Evolutionary conservation across 2,888 invertebrate species (phyloP), one percentile per base, ranked within the genome.

Genomic region (Eulithis prunata): DNA sequence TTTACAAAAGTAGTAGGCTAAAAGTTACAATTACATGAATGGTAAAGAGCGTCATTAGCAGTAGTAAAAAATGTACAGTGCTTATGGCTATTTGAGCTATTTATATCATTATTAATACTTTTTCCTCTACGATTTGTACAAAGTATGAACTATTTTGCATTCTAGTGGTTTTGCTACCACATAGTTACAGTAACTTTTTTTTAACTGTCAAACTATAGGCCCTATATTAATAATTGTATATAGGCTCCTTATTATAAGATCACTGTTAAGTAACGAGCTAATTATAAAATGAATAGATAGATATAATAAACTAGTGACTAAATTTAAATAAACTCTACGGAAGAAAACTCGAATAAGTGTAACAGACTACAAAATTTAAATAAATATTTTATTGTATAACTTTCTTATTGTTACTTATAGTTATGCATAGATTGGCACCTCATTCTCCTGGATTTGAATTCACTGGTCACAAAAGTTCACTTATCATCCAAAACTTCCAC

Each of bases 401-500:
- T 47, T 57, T 57, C 12, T n/a, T 57, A 53, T 46, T 47, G 13
- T 61, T 8, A 57, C 46, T 45, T 62, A 66, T 11, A n/a, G 11
- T 41, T 32, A 32, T 32, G 32, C 43, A 46, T 10, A 46, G 8
- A 32, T 68, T 71, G 67, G 67, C 68, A 70, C 69, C 55, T 45
- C 66, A 56, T 62, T 59, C 7, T 45, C 21, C 45, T 56, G 14
- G 41, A 45, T 21, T 32, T 21, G 46, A 56, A 46, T 36, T 21
- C 67, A 60, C 57, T 59, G 38, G 51, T 59, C 60, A 60, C 52
- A 47, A 12, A 14, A 7, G 21, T 71, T 89, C 82, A 91, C 83
- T 91, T 91, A 72, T 91, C 90, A 74, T 92, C 92, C 63, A 93
- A 81, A 75, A 85, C 89, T 87, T 93, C 92, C 63, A 92, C 90